A percentile compares a stretch with the other conserved stretches of the same genome.
Evolutionary conservation across 2,888 invertebrate species (phyloP).

Genomic region (Hermodice carunculata): DNA sequence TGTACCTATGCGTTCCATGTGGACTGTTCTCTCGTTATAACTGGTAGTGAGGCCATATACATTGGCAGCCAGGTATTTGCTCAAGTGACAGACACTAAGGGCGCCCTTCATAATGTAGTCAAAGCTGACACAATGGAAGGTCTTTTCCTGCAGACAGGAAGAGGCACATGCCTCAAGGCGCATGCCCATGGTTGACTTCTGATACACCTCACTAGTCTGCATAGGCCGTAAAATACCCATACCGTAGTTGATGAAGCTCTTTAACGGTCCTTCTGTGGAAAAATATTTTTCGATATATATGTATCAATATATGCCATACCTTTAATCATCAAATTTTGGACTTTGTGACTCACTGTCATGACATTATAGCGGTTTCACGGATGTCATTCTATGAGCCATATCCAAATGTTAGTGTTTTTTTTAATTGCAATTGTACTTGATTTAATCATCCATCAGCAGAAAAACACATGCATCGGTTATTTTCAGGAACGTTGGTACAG

Average conservation of each 20-base stretch:
- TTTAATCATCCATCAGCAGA: no score
- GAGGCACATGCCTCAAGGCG: slow-evolving; percentile 62
- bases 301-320: no score
- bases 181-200: slow-evolving; percentile 52
- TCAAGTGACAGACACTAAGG: slow-evolving; percentile 57
- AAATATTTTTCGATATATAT: no score
- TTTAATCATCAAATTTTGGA: no score
- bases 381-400: no score
- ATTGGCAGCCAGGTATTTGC: slow-evolving; percentile 60
- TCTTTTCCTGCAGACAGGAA: slow-evolving; percentile 57
- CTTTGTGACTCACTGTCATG: no score
- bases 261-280: slow-evolving; percentile 59
- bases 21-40: slow-evolving; percentile 51
- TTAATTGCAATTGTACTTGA: no score
- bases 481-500: no score
- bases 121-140: slow-evolving; percentile 60
- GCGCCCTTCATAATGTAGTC: slow-evolving; percentile 56
- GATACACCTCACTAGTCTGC: slow-evolving; percentile 56
- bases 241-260: slow-evolving; percentile 63
- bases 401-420: no score
- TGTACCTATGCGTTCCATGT: slow-evolving; percentile 63
- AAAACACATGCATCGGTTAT: no score
- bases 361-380: no score
- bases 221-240: slow-evolving; percentile 55
- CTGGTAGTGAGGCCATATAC: slow-evolving; percentile 56